These are phyloP conservation scores for Colossoma macropomum DNA, from an alignment of 2,113 vertebrate genomes.

Conservation along the genomic window DNA sequence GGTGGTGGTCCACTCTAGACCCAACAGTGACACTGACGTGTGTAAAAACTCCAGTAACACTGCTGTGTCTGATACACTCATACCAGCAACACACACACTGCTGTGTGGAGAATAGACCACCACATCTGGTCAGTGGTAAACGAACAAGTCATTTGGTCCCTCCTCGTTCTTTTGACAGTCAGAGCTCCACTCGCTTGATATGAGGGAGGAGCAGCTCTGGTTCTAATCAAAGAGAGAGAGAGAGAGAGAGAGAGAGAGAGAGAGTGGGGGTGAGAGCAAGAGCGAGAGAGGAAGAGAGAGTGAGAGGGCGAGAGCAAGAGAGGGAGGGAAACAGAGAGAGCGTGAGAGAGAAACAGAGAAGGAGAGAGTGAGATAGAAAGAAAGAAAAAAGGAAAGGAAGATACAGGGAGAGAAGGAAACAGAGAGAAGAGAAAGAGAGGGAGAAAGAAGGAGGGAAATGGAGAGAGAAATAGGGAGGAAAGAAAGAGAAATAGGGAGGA, in stretches of 20 bases:
- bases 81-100: too few species aligned
- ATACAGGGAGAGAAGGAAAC: background rate
- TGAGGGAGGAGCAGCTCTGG: background rate
- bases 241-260: background rate
- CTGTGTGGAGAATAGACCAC: too few species aligned
- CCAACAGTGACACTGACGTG: too few species aligned
- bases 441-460: background rate
- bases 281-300: background rate
- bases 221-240: background rate
- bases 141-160: too few species aligned
- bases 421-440: background rate
- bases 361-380: background rate
- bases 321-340: background rate
- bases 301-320: background rate
- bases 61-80: too few species aligned
- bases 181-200: background rate
- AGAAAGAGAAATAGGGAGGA: background rate
- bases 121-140: too few species aligned
- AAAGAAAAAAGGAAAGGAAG: background rate
- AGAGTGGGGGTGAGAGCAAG: background rate
- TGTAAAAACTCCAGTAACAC: too few species aligned
- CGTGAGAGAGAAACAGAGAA: background rate
- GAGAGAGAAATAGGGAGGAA: background rate
- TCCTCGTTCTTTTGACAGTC: background rate
- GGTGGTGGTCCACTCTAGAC: too few species aligned